Evolutionary conservation across 2,113 vertebrate genomes (phyloP).

Genomic region (Chloropsis hardwickii): DNA sequence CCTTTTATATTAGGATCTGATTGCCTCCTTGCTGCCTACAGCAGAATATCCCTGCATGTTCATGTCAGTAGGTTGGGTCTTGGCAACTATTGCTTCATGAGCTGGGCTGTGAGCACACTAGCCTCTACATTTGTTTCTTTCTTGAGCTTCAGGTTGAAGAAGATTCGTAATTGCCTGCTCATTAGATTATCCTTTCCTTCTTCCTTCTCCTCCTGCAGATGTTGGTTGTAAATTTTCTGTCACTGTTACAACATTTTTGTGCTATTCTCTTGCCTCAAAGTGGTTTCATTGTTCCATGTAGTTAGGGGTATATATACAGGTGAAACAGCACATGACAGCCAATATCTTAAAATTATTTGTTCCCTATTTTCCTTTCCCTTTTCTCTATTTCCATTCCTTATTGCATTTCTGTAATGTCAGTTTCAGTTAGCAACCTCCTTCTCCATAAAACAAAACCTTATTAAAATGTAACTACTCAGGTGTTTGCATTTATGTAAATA

Average conservation of each 20-base stretch:
- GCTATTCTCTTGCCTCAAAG: background rate
- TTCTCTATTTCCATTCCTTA: background rate
- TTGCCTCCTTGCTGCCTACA: background rate
- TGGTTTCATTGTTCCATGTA: background rate
- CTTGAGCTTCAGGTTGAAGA: background rate
- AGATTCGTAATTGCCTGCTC: background rate
- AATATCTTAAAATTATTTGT: background rate
- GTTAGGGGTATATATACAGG: background rate
- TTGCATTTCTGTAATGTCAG: background rate
- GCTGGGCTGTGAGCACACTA: background rate
- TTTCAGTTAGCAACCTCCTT: background rate
- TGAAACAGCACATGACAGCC: background rate
- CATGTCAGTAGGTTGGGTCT: rapidly evolving
- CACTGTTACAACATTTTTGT: background rate
- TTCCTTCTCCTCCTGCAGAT: background rate
- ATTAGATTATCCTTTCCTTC: background rate
- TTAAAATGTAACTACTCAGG: background rate
- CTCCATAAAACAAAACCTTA: background rate
- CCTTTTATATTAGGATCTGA: background rate
- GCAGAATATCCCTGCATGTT: background rate
- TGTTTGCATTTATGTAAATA: background rate
- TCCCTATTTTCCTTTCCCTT: background rate
- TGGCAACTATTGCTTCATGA: background rate
- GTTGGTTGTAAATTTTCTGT: background rate
- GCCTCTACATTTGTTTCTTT: background rate